These are phyloP conservation scores for Turritopsis rubra DNA, from an alignment of 30 jellyfish, hydroid and myxozoan species.

Conservation along the genomic window DNA sequence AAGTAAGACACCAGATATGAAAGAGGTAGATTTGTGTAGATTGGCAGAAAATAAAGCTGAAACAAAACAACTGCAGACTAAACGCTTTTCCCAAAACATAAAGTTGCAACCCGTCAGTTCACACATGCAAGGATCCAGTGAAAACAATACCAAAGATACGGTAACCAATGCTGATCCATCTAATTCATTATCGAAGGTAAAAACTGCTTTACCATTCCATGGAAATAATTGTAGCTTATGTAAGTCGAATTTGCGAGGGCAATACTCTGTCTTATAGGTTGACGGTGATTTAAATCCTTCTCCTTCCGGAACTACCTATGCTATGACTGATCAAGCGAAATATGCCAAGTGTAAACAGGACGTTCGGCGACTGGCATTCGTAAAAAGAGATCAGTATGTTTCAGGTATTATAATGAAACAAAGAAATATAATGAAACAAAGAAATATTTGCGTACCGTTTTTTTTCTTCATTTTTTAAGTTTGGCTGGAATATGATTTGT, in stretches of 20 bases:
- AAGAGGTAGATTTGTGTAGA: slow-evolving; percentile 62
- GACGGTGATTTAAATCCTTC: neutral
- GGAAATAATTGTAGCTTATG: too few relatives aligned
- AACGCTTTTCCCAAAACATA: neutral
- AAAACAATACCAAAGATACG: neutral
- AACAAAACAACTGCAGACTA: slow-evolving; percentile 16
- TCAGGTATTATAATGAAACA: slow-evolving; percentile 34
- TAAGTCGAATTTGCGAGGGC: too few relatives aligned
- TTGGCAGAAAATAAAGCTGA: slow-evolving; percentile 52
- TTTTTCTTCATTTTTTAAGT: neutral
- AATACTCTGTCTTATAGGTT: too few relatives aligned
- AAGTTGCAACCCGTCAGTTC: neutral
- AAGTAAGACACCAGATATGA: slow-evolving; percentile 16
- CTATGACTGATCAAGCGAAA: slow-evolving; percentile 93
- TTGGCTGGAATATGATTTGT: neutral
- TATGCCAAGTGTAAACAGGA: slow-evolving; percentile 90
- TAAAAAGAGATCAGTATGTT: slow-evolving; percentile 72
- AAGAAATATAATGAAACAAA: neutral
- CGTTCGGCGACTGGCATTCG: slow-evolving; percentile 60
- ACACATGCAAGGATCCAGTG: neutral
- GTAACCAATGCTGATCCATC: neutral
- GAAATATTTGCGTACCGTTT: neutral
- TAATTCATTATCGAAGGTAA: neutral
- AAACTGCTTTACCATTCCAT: too few relatives aligned
- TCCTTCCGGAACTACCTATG: slow-evolving; percentile 32